Evolutionary conservation across 53 echinoderm and acorn worm genomes (phyloP).

Genomic region (Holothuria leucospilota): DNA sequence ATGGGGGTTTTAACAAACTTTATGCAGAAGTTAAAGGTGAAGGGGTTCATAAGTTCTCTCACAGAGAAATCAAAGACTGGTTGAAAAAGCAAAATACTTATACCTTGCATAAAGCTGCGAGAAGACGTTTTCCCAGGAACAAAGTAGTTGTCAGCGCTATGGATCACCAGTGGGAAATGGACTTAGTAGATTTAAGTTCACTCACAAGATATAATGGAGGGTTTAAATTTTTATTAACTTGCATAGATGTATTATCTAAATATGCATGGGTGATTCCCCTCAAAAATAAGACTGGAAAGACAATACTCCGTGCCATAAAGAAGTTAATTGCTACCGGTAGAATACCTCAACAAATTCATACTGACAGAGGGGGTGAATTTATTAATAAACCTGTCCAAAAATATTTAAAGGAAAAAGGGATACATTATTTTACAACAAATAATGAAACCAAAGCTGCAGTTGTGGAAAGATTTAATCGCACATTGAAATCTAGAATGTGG

Average conservation of each 20-base stretch:
- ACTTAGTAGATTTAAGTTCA: constrained; percentile 54
- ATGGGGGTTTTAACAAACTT: constrained; percentile 55
- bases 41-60: constrained; percentile 37
- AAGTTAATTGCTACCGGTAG: constrained; percentile 8
- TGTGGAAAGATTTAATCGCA: constrained; percentile 53
- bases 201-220: constrained; percentile 42
- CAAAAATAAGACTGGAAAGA: constrained; percentile 51
- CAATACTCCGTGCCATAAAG: constrained; percentile 15
- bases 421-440: constrained; percentile 46
- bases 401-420: constrained; percentile 40
- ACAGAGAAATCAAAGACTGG: constrained; percentile 46
- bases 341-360: constrained; percentile 50
- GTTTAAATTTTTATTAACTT: constrained; percentile 63
- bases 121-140: constrained; percentile 53
- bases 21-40: constrained; percentile 59
- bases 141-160: constrained; percentile 42
- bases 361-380: constrained; percentile 57
- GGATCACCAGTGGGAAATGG: constrained; percentile 60
- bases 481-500: constrained; percentile 43
- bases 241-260: constrained; percentile 70
- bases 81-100: constrained; percentile 46
- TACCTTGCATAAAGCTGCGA: constrained; percentile 52
- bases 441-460: constrained; percentile 54
- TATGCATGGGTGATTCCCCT: constrained; percentile 62
- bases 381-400: constrained; percentile 46